These are phyloP conservation scores for Rhagoletis pomonella DNA, from an alignment of 1,140 invertebrate species.

Conservation along the genomic window DNA sequence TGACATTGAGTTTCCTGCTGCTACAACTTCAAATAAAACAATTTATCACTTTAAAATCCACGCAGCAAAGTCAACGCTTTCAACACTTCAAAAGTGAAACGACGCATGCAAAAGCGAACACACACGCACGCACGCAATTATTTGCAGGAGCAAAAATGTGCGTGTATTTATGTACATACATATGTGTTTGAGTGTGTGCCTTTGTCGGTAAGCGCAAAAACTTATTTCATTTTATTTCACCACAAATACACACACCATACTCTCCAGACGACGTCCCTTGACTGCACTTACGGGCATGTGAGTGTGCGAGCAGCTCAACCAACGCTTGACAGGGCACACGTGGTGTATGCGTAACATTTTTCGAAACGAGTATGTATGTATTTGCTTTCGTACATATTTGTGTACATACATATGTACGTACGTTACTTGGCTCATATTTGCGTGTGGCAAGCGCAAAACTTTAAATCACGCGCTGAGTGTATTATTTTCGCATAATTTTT, in stretches of 20 bases:
- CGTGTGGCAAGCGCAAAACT: slow-evolving; percentile 20
- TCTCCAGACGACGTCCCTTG: too few relatives aligned
- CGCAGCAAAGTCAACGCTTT: slow-evolving; percentile 30
- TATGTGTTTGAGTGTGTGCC: not conserved
- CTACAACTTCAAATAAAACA: slow-evolving; percentile 22
- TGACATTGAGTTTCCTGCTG: slow-evolving; percentile 26
- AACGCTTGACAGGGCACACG: not conserved
- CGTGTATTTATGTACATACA: not conserved
- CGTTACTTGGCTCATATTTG: not conserved
- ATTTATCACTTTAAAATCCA: slow-evolving; percentile 41
- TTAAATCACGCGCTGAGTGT: slow-evolving; percentile 36
- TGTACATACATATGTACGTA: too few relatives aligned
- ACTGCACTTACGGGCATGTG: too few relatives aligned
- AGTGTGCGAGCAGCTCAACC: not conserved
- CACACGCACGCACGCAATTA: not conserved
- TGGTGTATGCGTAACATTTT: slow-evolving; percentile 44
- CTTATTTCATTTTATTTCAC: slow-evolving; percentile 32
- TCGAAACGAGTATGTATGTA: not conserved
- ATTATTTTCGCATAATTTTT: slow-evolving; percentile 47
- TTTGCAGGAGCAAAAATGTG: not conserved
- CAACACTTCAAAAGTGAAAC: slow-evolving; percentile 32
- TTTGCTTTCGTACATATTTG: not conserved
- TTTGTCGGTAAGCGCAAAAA: not conserved
- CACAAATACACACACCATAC: not conserved
- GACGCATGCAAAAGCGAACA: slow-evolving; percentile 36